Evolutionary conservation across 30 jellyfish, hydroid and myxozoan genomes (phyloP), one percentile per base, ranked within the genome.

Genomic region (Sanderia malayensis): DNA sequence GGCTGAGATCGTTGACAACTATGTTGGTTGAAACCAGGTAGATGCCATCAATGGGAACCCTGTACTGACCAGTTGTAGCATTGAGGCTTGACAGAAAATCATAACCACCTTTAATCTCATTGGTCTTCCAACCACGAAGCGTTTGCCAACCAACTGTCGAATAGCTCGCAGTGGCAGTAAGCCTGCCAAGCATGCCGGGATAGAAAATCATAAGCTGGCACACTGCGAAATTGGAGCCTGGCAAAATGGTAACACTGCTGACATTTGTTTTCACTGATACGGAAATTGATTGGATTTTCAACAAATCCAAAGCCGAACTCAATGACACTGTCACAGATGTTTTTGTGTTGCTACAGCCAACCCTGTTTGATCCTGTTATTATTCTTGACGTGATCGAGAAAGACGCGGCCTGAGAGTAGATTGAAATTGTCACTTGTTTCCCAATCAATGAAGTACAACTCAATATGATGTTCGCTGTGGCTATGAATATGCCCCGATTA

Each of bases 31-130:
- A 24, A 0, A 74, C 81, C 37, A 78, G 25, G 74, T 90, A 90
- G 15, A 83, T 37, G 15, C 97, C 97, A 28, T 69, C 85, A 31
- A 49, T 13, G 7, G 94, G 81, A 29, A 77, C 57, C 10, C 73
- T 84, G 71, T 68, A 82, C 20, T 34, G 44, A 20, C 94, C 95
- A 31, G 74, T 71, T 13, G 80, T 44, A 28, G 58, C 72, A 83
- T 84, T 79, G 11, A 71, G 31, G 33, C 79, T 53, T 22, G 57
- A 34, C 20, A 87, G 66, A 67, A 82, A 79, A 75, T 90, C 95
- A 61, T 90, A 90, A 7, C 78, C 89, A 2, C 97, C 97, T 19
- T 45, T 25, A 0, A 88, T 68, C 37, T 80, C 81, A 52, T 58
- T 59, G 15, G 95, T 52, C 68, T 28, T 79, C 95, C 95, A 83